Conservation (phyloP, 2,888 invertebrate species). For the Lapara coniferarum region DNA sequence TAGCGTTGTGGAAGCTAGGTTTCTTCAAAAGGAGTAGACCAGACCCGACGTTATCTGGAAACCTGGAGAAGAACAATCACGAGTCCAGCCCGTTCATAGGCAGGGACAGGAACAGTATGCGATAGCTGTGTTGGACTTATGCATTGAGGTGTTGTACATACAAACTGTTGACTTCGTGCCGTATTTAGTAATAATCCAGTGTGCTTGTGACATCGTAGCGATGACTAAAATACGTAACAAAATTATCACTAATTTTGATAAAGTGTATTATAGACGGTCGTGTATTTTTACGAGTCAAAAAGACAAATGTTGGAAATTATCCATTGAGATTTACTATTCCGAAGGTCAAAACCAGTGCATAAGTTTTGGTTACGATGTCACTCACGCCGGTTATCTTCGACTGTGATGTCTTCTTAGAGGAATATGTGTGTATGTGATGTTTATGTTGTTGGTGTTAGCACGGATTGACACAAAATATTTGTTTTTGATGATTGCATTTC, state of each 20-base stretch:
- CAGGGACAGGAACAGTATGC: constrained; percentile 72
- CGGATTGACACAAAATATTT: constrained; percentile 55
- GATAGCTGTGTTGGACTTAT: constrained; percentile 62
- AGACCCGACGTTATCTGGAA: constrained; percentile 92
- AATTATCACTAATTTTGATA: neutral
- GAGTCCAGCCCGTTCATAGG: constrained; percentile 87
- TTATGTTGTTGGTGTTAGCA: constrained; percentile 71
- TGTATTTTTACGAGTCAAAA: too few species aligned
- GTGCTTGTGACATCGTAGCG: constrained; percentile 2
- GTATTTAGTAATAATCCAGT: constrained; percentile 35
- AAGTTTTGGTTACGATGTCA: constrained; percentile 29
- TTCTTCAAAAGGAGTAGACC: constrained; percentile 95
- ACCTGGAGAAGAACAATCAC: constrained; percentile 88
- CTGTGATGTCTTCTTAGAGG: constrained; percentile 83
- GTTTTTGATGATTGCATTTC: constrained; percentile 71
- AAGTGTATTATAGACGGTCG: too few species aligned
- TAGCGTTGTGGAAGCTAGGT: constrained; percentile 93
- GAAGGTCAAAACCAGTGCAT: neutral
- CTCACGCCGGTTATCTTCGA: constrained; percentile 67
- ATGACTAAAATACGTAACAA: neutral
- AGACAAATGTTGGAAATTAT: too few species aligned
- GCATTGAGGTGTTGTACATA: constrained; percentile 27
- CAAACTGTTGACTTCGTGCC: constrained; percentile 20
- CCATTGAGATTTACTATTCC: too few species aligned
- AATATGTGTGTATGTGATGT: constrained; percentile 74